These are phyloP conservation scores for Drosophila bocqueti DNA, from an alignment of 1,140 invertebrate genomes.

Conservation along the genomic window DNA sequence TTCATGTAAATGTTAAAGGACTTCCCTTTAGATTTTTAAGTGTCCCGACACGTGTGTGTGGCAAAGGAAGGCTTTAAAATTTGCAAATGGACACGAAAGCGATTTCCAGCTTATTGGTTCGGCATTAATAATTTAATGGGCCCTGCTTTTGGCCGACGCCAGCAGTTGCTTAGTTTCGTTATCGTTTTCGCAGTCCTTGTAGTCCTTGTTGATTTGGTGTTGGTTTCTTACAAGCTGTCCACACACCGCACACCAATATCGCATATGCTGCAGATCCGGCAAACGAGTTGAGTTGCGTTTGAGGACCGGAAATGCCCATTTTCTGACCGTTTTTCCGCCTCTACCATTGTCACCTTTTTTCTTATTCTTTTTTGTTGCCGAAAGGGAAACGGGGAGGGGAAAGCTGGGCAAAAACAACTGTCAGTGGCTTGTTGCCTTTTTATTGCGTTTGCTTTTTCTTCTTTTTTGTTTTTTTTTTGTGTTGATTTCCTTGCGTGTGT, in stretches of 20 bases:
- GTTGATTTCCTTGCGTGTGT: slow-evolving; percentile 37
- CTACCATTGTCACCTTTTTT: slow-evolving; percentile 75
- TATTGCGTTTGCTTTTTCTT: slow-evolving; percentile 38
- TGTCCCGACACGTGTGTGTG: slow-evolving; percentile 4
- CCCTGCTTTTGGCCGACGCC: slow-evolving; percentile 38
- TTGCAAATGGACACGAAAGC: slow-evolving; percentile 40
- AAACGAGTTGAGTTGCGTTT: slow-evolving; percentile 20
- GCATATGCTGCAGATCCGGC: slow-evolving; percentile 69
- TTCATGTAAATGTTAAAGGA: not conserved
- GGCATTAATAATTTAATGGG: slow-evolving; percentile 47
- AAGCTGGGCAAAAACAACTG: slow-evolving; percentile 67
- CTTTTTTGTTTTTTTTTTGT: not conserved
- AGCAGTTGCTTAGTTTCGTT: slow-evolving; percentile 43
- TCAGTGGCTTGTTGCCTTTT: slow-evolving; percentile 80
- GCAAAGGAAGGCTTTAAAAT: slow-evolving; percentile 13
- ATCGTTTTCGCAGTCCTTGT: slow-evolving; percentile 3
- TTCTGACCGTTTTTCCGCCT: slow-evolving; percentile 62
- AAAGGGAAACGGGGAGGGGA: slow-evolving; percentile 16
- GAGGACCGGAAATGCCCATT: slow-evolving; percentile 64
- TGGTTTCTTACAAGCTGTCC: slow-evolving; percentile 21
- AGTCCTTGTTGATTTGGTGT: slow-evolving; percentile 11
- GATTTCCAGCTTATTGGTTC: slow-evolving; percentile 49
- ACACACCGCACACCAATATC: slow-evolving; percentile 46
- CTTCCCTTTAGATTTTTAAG: not conserved
- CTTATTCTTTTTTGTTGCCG: slow-evolving; percentile 11